Percentiles rank a stretch among this genome's conserved stretches.
Conservation (phyloP, 92 coral and sea anemone species). For the Zoanthus gigantus region DNA sequence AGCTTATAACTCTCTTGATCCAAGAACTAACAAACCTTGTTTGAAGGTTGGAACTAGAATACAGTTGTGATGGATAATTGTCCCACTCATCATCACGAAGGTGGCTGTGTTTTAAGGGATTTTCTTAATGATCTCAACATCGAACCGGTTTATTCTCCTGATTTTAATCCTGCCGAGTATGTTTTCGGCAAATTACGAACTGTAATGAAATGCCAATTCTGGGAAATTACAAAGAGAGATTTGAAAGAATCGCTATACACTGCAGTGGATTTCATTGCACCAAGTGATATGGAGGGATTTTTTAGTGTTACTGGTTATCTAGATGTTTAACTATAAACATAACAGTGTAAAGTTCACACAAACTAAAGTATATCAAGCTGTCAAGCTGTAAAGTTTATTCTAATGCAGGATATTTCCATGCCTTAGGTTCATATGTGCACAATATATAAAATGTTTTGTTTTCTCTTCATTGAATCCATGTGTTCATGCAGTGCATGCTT, state of each 20-base stretch:
- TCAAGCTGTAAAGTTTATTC: too few relatives aligned
- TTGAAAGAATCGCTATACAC: not conserved
- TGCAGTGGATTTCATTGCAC: not conserved
- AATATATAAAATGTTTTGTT: too few relatives aligned
- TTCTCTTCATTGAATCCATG: too few relatives aligned
- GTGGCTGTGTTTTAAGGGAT: too few relatives aligned
- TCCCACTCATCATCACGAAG: too few relatives aligned
- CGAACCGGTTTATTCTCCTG: too few relatives aligned
- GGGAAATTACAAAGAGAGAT: not conserved
- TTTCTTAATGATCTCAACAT: too few relatives aligned
- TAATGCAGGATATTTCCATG: not conserved
- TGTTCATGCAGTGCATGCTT: too few relatives aligned
- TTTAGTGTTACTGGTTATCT: not conserved
- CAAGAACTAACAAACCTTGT: constrained; percentile 20
- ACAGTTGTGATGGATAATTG: too few relatives aligned
- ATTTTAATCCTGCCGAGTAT: too few relatives aligned
- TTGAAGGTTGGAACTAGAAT: too few relatives aligned
- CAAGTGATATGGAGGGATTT: not conserved
- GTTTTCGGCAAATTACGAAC: too few relatives aligned
- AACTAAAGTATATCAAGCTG: not conserved
- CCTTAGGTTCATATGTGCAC: not conserved
- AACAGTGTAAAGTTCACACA: constrained; percentile 21
- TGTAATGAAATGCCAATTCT: not conserved
- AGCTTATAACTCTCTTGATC: constrained; percentile 50
- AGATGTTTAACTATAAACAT: not conserved